A percentile compares a stretch with the other conserved stretches of the same genome.
Evolutionary conservation across 2,888 invertebrate genomes (phyloP).

Genomic region (Lasioglossum lativentre): DNA sequence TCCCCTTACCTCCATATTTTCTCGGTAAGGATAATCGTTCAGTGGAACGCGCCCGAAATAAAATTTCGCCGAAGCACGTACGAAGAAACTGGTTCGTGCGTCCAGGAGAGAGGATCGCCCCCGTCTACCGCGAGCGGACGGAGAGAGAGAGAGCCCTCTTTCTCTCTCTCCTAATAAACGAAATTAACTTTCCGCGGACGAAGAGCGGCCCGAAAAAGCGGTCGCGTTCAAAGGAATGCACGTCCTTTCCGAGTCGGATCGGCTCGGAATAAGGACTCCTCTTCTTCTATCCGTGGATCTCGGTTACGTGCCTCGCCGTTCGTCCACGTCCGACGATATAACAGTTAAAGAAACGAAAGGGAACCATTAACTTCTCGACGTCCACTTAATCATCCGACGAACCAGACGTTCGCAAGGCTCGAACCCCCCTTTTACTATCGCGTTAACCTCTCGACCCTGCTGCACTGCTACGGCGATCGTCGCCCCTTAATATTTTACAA

Average conservation of each 20-base stretch:
- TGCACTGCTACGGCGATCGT: background rate
- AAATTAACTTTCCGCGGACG: constrained; percentile 75
- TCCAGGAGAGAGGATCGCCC: constrained; percentile 20
- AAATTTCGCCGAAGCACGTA: constrained; percentile 70
- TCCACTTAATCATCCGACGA: constrained; percentile 9
- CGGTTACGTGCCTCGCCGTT: constrained; percentile 29
- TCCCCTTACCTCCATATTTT: constrained; percentile 70
- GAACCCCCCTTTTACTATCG: constrained; percentile 8
- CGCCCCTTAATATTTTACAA: background rate
- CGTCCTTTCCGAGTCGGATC: constrained; percentile 26
- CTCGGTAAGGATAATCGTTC: constrained; percentile 75
- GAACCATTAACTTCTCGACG: constrained; percentile 13
- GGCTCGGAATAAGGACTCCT: constrained; percentile 24
- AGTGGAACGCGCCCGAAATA: constrained; percentile 74
- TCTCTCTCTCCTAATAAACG: constrained; percentile 68
- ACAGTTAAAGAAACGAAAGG: constrained; percentile 22
- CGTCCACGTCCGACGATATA: background rate
- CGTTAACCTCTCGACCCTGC: background rate
- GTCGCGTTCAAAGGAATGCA: constrained; percentile 62
- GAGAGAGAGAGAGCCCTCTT: background rate
- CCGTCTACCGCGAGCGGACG: background rate
- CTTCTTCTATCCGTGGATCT: constrained; percentile 51
- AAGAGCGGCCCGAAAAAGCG: constrained; percentile 68
- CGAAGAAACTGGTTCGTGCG: constrained; percentile 67
- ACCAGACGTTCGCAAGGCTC: background rate